phyloP scores from a whole-genome alignment of 2,797 vertebrate genomes.

The Discoglossus pictus region DNA sequence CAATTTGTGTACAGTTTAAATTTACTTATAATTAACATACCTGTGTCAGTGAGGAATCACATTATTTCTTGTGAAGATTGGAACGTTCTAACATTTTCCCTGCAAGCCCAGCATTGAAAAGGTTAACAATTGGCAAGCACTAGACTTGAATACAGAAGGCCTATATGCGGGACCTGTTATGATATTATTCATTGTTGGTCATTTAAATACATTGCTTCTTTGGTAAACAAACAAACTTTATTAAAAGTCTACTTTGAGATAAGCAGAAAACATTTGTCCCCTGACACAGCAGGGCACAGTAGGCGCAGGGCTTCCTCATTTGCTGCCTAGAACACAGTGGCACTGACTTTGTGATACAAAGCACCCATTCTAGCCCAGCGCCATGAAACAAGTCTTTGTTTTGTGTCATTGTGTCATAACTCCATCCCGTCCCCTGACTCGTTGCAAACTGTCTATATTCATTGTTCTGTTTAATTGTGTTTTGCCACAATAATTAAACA shows the following conservation, averaged over 20 bases:
- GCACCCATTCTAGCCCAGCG: neutral
- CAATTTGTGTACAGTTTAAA: too few relatives aligned
- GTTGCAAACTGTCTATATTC: slow-evolving; percentile 15
- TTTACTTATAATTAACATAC: too few relatives aligned
- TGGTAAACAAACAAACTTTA: slow-evolving; percentile 16
- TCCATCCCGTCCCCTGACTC: slow-evolving; percentile 22
- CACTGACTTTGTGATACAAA: slow-evolving; percentile 26
- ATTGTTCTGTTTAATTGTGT: slow-evolving; percentile 20
- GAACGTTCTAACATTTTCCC: too few relatives aligned
- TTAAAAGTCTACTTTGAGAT: neutral
- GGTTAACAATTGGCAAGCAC: too few relatives aligned
- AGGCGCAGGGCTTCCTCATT: slow-evolving; percentile 1
- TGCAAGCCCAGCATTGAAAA: too few relatives aligned
- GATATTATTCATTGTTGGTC: neutral
- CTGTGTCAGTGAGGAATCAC: too few relatives aligned
- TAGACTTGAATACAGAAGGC: neutral
- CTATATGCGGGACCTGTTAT: slow-evolving; percentile 1
- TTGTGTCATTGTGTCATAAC: slow-evolving; percentile 28
- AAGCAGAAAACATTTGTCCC: slow-evolving; percentile 24
- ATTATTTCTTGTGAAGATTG: too few relatives aligned
- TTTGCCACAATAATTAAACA: slow-evolving; percentile 3
- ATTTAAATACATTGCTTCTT: neutral
- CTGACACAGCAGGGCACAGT: slow-evolving; percentile 1
- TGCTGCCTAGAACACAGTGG: slow-evolving; percentile 40
- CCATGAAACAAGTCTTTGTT: slow-evolving; percentile 55